Conservation (phyloP, 2,113 vertebrate species). For the Oenanthe oenanthe region DNA sequence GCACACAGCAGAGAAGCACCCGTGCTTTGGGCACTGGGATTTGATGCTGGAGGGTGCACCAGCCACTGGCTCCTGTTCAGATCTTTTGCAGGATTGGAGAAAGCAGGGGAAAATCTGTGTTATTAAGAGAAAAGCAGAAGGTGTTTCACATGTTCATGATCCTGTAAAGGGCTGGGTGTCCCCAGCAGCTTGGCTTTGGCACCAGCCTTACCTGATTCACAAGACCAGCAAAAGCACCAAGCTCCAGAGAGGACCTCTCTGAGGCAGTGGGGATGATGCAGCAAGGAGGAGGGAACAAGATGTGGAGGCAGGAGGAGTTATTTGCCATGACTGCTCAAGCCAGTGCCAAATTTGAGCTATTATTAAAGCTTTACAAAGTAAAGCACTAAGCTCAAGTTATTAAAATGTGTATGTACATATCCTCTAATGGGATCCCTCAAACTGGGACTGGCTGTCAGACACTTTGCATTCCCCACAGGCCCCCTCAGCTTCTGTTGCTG, state of each 20-base stretch:
- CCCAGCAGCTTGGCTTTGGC: background rate
- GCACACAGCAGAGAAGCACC: background rate
- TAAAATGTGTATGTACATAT: fast-evolving
- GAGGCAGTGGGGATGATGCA: background rate
- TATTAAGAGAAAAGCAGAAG: background rate
- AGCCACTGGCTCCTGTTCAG: background rate
- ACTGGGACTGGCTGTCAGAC: background rate
- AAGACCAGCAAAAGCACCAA: background rate
- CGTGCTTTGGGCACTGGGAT: fast-evolving
- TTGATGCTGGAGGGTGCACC: background rate
- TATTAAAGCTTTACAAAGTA: background rate
- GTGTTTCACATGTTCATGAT: background rate
- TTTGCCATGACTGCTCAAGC: background rate
- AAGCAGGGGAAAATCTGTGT: background rate
- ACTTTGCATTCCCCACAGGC: background rate
- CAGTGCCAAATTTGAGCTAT: background rate
- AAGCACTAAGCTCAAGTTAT: background rate
- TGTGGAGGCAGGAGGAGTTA: background rate
- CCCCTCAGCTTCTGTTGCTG: background rate
- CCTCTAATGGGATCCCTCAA: background rate
- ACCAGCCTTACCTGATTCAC: background rate
- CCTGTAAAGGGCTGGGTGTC: background rate
- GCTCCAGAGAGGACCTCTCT: background rate
- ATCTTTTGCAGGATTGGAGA: background rate
- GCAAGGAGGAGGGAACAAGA: background rate